A percentile compares a stretch with the other conserved stretches of the same genome.
Evolutionary conservation across 1,140 invertebrate species (phyloP).

Genomic region (Acromyrmex charruanus): DNA sequence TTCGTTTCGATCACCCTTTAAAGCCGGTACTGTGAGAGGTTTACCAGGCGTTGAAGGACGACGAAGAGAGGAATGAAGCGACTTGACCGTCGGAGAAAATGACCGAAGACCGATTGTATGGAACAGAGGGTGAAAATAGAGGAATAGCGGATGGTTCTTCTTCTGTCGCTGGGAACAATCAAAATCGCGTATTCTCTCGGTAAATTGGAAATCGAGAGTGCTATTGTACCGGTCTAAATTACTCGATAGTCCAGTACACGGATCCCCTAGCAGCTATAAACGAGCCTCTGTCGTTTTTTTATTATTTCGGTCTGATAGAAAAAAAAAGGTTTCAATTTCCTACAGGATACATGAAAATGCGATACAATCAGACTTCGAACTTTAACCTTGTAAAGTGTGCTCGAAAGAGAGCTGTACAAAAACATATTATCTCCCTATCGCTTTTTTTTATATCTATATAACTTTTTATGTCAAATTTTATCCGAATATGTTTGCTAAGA

Average conservation of each 20-base stretch:
- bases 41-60: background rate
- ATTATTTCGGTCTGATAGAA: constrained; percentile 37
- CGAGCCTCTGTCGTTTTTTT: constrained; percentile 31
- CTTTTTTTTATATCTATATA: constrained; percentile 3
- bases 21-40: constrained; percentile 9
- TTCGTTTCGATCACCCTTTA: constrained; percentile 39
- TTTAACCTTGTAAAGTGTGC: constrained; percentile 25
- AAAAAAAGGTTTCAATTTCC: constrained; percentile 58
- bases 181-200: constrained; percentile 63
- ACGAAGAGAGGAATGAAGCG: constrained; percentile 16
- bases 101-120: constrained; percentile 47
- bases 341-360: constrained; percentile 58
- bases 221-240: constrained; percentile 61
- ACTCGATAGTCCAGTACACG: constrained; percentile 56
- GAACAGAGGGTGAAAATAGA: constrained; percentile 38
- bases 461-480: background rate
- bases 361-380: constrained; percentile 45
- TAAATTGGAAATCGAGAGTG: constrained; percentile 65
- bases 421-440: background rate
- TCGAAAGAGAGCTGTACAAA: constrained; percentile 7
- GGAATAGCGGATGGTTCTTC: constrained; percentile 43
- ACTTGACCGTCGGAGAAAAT: constrained; percentile 63
- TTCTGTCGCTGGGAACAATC: constrained; percentile 58
- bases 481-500: background rate
- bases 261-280: constrained; percentile 36